Conservation (phyloP, 2,797 vertebrate species). For the Dromococcyx pavoninus region DNA sequence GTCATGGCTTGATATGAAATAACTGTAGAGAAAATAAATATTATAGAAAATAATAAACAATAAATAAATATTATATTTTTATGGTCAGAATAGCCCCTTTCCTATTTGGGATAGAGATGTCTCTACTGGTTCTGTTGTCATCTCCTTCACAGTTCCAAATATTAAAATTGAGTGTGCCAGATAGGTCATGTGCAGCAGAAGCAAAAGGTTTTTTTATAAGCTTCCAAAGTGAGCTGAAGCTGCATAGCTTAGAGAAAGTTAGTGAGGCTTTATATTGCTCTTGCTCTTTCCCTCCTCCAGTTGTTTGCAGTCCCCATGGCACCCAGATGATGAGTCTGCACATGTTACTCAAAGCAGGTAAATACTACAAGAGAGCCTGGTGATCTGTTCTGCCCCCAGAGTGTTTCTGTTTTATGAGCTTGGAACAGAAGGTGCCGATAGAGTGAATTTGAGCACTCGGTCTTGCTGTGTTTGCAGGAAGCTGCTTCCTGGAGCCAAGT, state of each 20-base stretch:
- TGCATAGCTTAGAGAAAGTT: neutral
- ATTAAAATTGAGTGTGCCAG: neutral
- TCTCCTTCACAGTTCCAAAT: neutral
- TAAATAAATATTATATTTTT: neutral
- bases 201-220: neutral
- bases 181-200: neutral
- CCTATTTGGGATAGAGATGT: neutral
- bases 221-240: neutral
- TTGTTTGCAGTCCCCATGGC: neutral
- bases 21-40: neutral
- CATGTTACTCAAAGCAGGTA: neutral
- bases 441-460: constrained; percentile 14
- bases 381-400: neutral
- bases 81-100: neutral
- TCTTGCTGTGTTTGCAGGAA: neutral
- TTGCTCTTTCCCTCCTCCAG: neutral
- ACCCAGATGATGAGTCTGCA: neutral
- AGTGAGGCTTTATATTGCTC: neutral
- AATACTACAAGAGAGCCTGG: neutral
- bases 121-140: neutral
- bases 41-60: too few species aligned
- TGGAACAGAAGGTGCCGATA: constrained; percentile 3
- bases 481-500: neutral
- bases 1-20: neutral
- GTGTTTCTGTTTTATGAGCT: neutral